These are phyloP conservation scores for Paratrypauchen microcephalus DNA, from an alignment of 2,797 vertebrate genomes.

Conservation along the genomic window DNA sequence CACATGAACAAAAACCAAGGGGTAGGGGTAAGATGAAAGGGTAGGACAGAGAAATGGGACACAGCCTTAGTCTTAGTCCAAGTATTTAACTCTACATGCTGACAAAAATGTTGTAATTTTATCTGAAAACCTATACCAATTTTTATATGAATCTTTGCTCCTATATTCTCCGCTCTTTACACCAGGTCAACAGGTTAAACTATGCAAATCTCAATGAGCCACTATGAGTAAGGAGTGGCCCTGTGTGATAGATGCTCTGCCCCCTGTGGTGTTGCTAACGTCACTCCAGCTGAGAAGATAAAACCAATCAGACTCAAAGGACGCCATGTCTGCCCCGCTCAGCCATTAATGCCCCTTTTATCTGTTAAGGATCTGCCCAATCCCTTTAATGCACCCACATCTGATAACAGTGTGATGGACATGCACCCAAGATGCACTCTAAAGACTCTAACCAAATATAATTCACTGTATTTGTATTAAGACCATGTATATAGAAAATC, in stretches of 20 bases:
- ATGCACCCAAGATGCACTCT: constrained; percentile 38
- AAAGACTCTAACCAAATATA: constrained; percentile 11
- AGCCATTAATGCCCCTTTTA: constrained; percentile 27
- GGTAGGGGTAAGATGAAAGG: too few relatives aligned
- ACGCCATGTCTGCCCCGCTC: constrained; percentile 47
- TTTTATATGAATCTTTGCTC: too few relatives aligned
- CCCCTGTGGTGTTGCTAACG: constrained; percentile 35
- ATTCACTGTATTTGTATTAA: background rate
- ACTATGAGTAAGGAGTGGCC: constrained; percentile 25
- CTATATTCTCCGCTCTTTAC: too few relatives aligned
- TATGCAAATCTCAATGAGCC: too few relatives aligned
- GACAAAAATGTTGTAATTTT: too few relatives aligned
- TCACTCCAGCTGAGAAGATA: constrained; percentile 64
- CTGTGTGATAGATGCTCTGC: constrained; percentile 15
- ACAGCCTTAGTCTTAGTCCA: too few relatives aligned
- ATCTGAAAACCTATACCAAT: too few relatives aligned
- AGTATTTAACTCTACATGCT: too few relatives aligned
- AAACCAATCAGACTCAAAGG: constrained; percentile 44
- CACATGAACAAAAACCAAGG: too few relatives aligned
- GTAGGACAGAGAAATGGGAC: too few relatives aligned
- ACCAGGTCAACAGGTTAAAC: too few relatives aligned
- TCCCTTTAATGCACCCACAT: constrained; percentile 35
- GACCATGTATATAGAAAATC: background rate
- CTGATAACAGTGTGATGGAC: constrained; percentile 33
- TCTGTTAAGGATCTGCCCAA: constrained; percentile 31